A percentile compares a stretch with the other conserved stretches of the same genome.
Evolutionary conservation across 1,140 invertebrate species (phyloP).

Genomic region (Heterodera schachtii): DNA sequence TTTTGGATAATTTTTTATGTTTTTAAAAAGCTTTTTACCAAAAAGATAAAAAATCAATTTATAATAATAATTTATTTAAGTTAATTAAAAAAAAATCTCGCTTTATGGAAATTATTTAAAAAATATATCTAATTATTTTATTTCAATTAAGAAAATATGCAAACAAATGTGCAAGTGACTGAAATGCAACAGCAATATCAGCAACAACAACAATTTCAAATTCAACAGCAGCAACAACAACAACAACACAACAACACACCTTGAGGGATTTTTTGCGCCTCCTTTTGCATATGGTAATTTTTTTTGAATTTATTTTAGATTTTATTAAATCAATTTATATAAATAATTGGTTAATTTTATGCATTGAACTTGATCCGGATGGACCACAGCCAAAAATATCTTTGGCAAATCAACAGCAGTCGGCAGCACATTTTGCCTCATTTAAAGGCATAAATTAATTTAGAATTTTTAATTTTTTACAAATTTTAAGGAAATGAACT

Average conservation of each 20-base stretch:
- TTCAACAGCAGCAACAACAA: constrained; percentile 12
- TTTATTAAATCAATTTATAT: not conserved
- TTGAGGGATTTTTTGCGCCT: constrained; percentile 30
- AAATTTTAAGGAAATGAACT: constrained; percentile 3
- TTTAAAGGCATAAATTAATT: constrained; percentile 1
- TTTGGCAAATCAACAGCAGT: not conserved
- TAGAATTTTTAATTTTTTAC: not conserved
- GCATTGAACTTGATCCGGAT: constrained; percentile 21
- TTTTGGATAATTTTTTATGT: too few species aligned
- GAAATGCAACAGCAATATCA: not conserved
- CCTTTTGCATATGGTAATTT: constrained; percentile 28
- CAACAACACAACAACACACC: constrained; percentile 13
- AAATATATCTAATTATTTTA: too few species aligned
- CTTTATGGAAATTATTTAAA: too few species aligned
- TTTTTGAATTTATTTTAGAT: not conserved
- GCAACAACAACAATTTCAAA: not conserved
- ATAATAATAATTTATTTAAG: too few species aligned
- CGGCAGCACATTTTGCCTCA: not conserved
- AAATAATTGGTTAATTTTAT: not conserved
- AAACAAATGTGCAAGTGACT: not conserved
- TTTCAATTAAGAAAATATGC: not conserved
- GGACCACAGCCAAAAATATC: not conserved
- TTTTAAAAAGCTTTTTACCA: too few species aligned
- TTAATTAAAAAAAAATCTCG: too few species aligned
- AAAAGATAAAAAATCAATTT: too few species aligned